Base-by-base conservation (phyloP, 1,140 invertebrate genomes). In the Camponotus vicinus region DNA sequence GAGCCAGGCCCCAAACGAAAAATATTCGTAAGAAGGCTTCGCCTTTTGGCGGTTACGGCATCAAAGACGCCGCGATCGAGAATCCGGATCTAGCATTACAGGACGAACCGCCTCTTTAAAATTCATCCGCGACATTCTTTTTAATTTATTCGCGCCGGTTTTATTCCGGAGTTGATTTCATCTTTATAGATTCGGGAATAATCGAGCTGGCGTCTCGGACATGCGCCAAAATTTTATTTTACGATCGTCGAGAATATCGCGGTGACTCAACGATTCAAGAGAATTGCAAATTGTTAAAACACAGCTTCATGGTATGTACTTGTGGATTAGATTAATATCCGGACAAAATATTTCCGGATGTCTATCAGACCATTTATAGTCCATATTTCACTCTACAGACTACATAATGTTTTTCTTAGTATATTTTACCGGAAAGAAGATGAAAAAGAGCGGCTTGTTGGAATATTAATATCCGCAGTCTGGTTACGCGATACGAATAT, bases 1-100 rank as follows among this genome's bases (percentile, higher is more conserved):
- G 87, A 86, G 52, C 52, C 32, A 59, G 63, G 40, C 80, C 42
- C 61, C 15, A 69, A 83, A 90, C 67, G 73, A 89, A 80, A 84
- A 87, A 64, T 40, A 73, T 73, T 73, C 83, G 71, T 42, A 45
- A 45, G 27, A 11, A 49, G 32, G 13, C 4, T 11, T 57, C 52
- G 55, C 32, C 45, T 55, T 49, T 49, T n/a, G 32, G 52, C n/a
- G 34, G n/a, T 40, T 59, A 32, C 67, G 15, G 27, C 61, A n/a
- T 69, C 77, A 75, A 89, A 55, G 73, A 75, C 40, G 66, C 61
- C 88, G 87, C 70, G 67, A 78, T 75, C 61, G 67, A 73, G 69
- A 15, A 70, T 77, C 57, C 64, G 88, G 87, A 85, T 86, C 85
- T 66, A 49, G 11, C 76, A 40, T 52, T 15, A 52, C 37, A 40